Conservation (phyloP, 2,113 vertebrate genomes). For the Macrotis lagotis region DNA sequence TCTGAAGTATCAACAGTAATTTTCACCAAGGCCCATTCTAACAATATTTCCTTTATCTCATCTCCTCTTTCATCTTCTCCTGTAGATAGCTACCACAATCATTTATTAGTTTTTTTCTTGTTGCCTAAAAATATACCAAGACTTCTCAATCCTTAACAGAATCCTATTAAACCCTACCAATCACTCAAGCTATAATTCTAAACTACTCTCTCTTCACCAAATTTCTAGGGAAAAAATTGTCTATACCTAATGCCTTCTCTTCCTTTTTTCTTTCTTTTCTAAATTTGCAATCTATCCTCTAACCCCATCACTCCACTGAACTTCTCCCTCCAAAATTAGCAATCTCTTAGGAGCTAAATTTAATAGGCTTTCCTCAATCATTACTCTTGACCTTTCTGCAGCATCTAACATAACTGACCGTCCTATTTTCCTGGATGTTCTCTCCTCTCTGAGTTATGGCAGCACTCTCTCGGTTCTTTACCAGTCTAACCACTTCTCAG, state of each 20-base stretch:
- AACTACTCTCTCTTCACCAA: neutral
- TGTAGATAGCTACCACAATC: neutral
- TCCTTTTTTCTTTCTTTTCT: neutral
- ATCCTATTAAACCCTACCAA: neutral
- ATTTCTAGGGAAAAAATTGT: too few relatives aligned
- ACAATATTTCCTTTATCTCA: neutral
- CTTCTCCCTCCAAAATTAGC: neutral
- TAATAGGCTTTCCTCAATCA: neutral
- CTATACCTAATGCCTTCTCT: too few relatives aligned
- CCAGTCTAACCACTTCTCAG: too few relatives aligned
- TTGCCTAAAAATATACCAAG: neutral
- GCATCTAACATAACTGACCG: neutral
- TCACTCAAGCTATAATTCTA: neutral
- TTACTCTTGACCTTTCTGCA: neutral
- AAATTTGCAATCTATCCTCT: too few relatives aligned
- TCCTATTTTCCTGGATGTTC: neutral
- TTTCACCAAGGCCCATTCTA: neutral
- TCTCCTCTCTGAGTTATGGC: neutral
- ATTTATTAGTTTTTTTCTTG: neutral
- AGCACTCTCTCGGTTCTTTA: neutral
- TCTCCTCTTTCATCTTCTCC: neutral
- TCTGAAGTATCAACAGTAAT: neutral
- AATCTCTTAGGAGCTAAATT: neutral
- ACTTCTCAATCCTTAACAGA: neutral
- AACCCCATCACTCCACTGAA: neutral